Conservation (phyloP, 2,888 invertebrate species). For the Clusia tigrina region DNA sequence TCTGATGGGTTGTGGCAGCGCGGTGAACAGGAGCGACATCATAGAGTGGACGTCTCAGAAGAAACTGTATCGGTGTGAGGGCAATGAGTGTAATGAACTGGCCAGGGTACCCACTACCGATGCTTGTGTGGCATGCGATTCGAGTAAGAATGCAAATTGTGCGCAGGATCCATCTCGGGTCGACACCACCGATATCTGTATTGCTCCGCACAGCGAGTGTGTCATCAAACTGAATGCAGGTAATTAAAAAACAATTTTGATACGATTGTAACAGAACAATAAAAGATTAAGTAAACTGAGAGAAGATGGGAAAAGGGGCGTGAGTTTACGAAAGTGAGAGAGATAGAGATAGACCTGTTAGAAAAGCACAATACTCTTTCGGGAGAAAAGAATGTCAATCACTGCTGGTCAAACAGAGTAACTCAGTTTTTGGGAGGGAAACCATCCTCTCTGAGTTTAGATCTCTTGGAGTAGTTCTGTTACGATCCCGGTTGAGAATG, state of each 20-base stretch:
- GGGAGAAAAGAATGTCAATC: no score
- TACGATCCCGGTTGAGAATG: not conserved
- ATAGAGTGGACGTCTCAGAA: slow-evolving; percentile 47
- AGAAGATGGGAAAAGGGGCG: no score
- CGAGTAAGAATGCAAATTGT: slow-evolving; percentile 47
- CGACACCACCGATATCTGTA: slow-evolving; percentile 37
- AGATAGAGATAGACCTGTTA: no score
- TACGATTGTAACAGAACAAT: no score
- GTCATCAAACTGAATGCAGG: slow-evolving; percentile 39
- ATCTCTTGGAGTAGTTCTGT: no score
- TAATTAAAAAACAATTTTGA: no score
- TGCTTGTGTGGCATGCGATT: slow-evolving; percentile 52
- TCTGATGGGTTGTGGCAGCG: slow-evolving; percentile 51
- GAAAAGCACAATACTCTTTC: no score
- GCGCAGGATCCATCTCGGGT: slow-evolving; percentile 48
- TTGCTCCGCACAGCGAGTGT: slow-evolving; percentile 44
- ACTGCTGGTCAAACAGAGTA: no score
- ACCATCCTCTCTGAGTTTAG: no score
- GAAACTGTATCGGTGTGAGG: slow-evolving; percentile 45
- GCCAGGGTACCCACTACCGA: slow-evolving; percentile 41
- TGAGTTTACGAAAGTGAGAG: no score
- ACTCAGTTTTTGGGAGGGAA: no score
- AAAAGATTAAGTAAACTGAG: no score
- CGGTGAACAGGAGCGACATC: slow-evolving; percentile 44
- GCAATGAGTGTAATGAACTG: slow-evolving; percentile 47